These are phyloP conservation scores for Thalassaphorura encarpata DNA, from an alignment of 1,140 invertebrate genomes.

Conservation along the genomic window DNA sequence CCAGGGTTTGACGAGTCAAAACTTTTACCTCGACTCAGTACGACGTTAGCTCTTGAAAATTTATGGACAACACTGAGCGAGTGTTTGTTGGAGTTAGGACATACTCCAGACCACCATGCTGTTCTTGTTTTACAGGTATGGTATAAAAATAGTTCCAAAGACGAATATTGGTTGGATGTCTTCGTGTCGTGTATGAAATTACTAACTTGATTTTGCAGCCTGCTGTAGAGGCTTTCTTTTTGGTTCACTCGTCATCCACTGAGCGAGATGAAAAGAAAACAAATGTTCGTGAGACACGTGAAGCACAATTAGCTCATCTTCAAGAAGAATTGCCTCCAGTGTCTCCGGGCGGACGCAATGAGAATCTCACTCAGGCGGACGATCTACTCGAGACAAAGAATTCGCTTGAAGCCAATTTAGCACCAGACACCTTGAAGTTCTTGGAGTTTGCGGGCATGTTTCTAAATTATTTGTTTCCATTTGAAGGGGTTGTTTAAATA, in stretches of 20 bases:
- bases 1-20: constrained; percentile 24
- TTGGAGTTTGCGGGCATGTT: constrained; percentile 61
- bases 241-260: constrained; percentile 61
- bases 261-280: constrained; percentile 32
- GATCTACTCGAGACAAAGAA: neutral
- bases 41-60: constrained; percentile 57
- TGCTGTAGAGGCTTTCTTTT: constrained; percentile 84
- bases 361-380: constrained; percentile 17
- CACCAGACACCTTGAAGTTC: constrained; percentile 57
- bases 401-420: constrained; percentile 30
- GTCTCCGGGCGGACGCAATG: constrained; percentile 39
- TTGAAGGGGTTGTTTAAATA: constrained; percentile 1
- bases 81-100: constrained; percentile 69
- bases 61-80: constrained; percentile 73
- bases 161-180: neutral
- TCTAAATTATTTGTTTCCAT: neutral
- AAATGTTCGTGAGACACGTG: constrained; percentile 36
- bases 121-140: constrained; percentile 73
- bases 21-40: constrained; percentile 54
- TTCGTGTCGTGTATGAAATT: too few species aligned
- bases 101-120: constrained; percentile 84
- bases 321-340: constrained; percentile 42
- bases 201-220: constrained; percentile 46
- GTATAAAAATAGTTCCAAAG: neutral
- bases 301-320: constrained; percentile 47